These are phyloP conservation scores for Eulacestoma nigropectus DNA, from an alignment of 2,113 vertebrate species.

Conservation along the genomic window DNA sequence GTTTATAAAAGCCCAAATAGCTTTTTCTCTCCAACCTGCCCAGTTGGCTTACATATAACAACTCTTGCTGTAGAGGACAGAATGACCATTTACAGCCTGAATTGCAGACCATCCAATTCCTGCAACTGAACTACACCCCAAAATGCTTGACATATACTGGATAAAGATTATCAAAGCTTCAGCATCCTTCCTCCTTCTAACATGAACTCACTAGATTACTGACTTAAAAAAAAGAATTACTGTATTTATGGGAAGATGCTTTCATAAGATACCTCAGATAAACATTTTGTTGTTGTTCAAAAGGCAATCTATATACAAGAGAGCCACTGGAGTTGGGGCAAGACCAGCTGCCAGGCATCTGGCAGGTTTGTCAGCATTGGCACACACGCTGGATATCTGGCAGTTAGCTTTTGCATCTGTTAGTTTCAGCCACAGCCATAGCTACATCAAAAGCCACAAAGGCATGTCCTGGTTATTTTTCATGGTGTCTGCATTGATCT, in stretches of 20 bases:
- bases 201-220: not conserved
- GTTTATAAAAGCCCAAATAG: conserved; percentile 51
- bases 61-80: conserved; percentile 14
- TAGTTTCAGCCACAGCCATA: conserved; percentile 58
- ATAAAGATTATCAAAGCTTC: not conserved
- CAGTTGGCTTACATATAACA: conserved; percentile 19
- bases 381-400: conserved; percentile 46
- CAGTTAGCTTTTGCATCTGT: conserved; percentile 59
- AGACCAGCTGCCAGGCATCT: conserved; percentile 62
- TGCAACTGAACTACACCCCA: not conserved
- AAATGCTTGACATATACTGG: not conserved
- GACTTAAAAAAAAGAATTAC: not conserved
- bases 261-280: not conserved
- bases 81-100: conserved; percentile 29
- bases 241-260: conserved; percentile 8
- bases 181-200: not conserved
- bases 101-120: not conserved
- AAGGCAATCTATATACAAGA: conserved; percentile 19
- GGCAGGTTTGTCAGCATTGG: conserved; percentile 63
- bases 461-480: conserved; percentile 59
- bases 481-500: conserved; percentile 60
- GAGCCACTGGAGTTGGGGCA: conserved; percentile 37
- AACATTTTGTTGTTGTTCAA: not conserved
- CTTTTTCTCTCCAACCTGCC: conserved; percentile 16
- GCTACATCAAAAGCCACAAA: conserved; percentile 64